Evolutionary conservation across 2,888 invertebrate species (phyloP).

Genomic region (Thecophora atra): DNA sequence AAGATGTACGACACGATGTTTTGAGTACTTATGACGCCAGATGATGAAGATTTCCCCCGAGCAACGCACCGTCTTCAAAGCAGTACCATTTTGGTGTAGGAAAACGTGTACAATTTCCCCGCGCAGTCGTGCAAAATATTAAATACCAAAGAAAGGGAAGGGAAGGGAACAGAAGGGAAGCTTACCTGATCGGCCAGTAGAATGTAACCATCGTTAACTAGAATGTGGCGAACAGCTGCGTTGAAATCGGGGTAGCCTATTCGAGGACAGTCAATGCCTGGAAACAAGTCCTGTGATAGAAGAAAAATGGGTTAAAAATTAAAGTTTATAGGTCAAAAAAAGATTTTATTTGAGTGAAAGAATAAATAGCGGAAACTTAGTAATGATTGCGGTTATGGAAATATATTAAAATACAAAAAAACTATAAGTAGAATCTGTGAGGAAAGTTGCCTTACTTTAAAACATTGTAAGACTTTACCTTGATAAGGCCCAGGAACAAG

Average conservation of each 20-base stretch:
- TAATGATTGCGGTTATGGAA: too few relatives aligned
- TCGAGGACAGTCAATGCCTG: conserved; percentile 88
- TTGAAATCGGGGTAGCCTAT: conserved; percentile 89
- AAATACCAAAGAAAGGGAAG: neutral
- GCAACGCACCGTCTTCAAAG: too few relatives aligned
- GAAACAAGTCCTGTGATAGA: conserved; percentile 79
- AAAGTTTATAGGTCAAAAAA: too few relatives aligned
- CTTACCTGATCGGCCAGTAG: conserved; percentile 75
- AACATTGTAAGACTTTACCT: conserved; percentile 65
- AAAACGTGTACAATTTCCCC: too few relatives aligned
- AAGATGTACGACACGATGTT: too few relatives aligned
- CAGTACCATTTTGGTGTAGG: too few relatives aligned
- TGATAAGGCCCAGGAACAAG: conserved; percentile 83
- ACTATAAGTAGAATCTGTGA: too few relatives aligned
- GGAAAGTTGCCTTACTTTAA: conserved; percentile 11
- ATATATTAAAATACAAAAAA: too few relatives aligned
- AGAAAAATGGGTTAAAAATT: neutral
- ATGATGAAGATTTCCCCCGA: too few relatives aligned
- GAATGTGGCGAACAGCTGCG: conserved; percentile 76
- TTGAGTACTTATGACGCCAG: too few relatives aligned
- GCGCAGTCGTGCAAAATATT: neutral
- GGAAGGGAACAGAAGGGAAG: neutral
- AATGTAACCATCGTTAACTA: conserved; percentile 76
- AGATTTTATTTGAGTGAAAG: too few relatives aligned
- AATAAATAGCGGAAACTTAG: too few relatives aligned